Evolutionary conservation across 2,797 vertebrate species (phyloP), one percentile per base, ranked within the genome.

Genomic region (Ceyx erithaca): DNA sequence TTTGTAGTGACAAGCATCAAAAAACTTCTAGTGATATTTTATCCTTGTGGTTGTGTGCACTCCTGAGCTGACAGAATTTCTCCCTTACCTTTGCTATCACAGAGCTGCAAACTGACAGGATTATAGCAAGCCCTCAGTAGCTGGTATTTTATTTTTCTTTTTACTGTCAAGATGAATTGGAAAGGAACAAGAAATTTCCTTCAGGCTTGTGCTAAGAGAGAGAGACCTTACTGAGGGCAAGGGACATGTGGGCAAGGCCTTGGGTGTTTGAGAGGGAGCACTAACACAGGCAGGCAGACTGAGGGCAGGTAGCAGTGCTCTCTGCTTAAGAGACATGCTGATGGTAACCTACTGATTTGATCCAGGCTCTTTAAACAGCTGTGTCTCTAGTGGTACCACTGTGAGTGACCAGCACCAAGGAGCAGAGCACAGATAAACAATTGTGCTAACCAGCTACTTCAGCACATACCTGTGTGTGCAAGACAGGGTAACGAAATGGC

Each of bases 1-100:
- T 87, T 86, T 48, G 13, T 59, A 78, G 64, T 23, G 61, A 75
- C n/a, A 87, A 62, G 14, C 58, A 59, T 79, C 63, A 72, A 54
- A 85, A 85, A 83, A 8, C 18, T 83, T 55, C 4, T 6, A 40
- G 12, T 71, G 26, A 5, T 63, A 6, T 62, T 89, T 80, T 54
- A 72, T 23, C 33, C 41, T n/a, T 52, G 2, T 14, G 41, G 31
- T 11, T n/a, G 4, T 15, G 10, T 58, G 63, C 23, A 3, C 9
- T 33, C 46, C 41, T 35, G 19, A 43, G 23, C 12, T 66, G 35
- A 52, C 30, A 45, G 16, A 66, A 33, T 17, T 71, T 66, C 49
- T 63, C 33, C 22, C 35, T 77, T 72, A 40, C 30, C 15, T 80
- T 55, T 77, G 30, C n/a, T 49, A n/a, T 31, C 45, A 33, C 5